These are phyloP conservation scores for Zosterops japonicus DNA, from an alignment of 2,113 vertebrate species.

Conservation along the genomic window DNA sequence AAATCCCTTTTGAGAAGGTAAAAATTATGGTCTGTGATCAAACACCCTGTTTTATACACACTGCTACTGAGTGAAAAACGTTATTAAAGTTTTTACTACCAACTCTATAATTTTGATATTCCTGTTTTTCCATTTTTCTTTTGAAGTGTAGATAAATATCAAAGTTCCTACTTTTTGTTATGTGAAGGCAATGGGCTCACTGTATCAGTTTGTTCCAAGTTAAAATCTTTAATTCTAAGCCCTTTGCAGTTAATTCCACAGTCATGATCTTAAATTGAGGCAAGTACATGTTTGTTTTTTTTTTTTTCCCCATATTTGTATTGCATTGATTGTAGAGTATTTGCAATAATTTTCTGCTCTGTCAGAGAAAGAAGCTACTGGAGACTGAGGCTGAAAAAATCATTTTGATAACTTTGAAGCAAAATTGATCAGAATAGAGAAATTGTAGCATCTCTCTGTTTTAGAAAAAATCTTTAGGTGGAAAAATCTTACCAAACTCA, in stretches of 20 bases:
- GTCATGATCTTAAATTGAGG: neutral
- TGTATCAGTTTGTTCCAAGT: neutral
- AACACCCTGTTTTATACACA: neutral
- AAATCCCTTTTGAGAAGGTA: neutral
- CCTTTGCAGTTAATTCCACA: neutral
- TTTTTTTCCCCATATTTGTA: neutral
- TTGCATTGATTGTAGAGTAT: neutral
- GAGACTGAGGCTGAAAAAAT: neutral
- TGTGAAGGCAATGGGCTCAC: neutral
- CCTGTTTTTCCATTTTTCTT: neutral
- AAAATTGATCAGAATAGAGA: neutral
- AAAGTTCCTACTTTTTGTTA: neutral
- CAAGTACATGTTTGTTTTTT: neutral
- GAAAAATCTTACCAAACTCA: neutral
- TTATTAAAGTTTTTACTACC: neutral
- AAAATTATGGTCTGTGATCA: neutral
- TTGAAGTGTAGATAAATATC: neutral
- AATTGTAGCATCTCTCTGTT: neutral
- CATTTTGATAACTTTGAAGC: neutral
- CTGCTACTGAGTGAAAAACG: neutral
- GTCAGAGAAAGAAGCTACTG: neutral
- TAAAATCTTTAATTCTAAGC: neutral
- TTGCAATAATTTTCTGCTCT: neutral
- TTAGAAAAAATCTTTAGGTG: neutral
- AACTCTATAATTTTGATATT: neutral